Base-by-base conservation (phyloP, 2,888 invertebrate species). In the Chrysomela aeneicollis region DNA sequence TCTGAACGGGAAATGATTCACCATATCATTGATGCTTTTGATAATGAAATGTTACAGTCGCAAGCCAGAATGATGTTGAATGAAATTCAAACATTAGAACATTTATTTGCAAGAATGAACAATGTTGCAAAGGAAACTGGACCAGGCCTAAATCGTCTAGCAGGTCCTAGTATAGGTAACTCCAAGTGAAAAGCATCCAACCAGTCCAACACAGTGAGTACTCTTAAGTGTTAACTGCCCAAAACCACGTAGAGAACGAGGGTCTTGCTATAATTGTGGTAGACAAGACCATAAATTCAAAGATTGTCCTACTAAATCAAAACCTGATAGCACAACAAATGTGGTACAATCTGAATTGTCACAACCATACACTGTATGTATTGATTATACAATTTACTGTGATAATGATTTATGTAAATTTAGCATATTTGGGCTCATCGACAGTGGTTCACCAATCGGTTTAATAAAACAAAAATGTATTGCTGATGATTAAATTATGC, bases 1-100 rank as follows among this genome's bases (percentile, higher is more conserved):
- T 8, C 46, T n/a, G 55, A 55, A 21, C n/a, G 32, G 1, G 46
- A 55, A 37, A 5, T 55, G 18, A 55, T 51, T 51, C 51, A 51
- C 5, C 21, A 51, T 51, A 12, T 51, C 21, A 22, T 51, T 15
- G 51, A 51, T 18, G 51, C 26, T 26, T 5, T 26, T 26, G 26
- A 26, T 6, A 26, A 26, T 26, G 6, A 6, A 6, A 26, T 26
- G 26, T 6, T 26, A 26, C 26, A 26, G 26, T 26, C 26, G 4
- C 26, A 26, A 26, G 26, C 26, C 6, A 26, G 26, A 6, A 26
- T 26, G 26, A 26, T 26, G 26, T 26, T 26, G 26, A 26, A 26
- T 26, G 26, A 26, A 26, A 5, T 26, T 6, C 26, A 26, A 6
- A 26, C 26, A 26, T 26, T 26, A 6, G 26, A 26, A 26, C 4